A percentile compares a stretch with the other conserved stretches of the same genome.
Conservation (phyloP, 2,888 invertebrate genomes). For the Eutolmus rufibarbis region DNA sequence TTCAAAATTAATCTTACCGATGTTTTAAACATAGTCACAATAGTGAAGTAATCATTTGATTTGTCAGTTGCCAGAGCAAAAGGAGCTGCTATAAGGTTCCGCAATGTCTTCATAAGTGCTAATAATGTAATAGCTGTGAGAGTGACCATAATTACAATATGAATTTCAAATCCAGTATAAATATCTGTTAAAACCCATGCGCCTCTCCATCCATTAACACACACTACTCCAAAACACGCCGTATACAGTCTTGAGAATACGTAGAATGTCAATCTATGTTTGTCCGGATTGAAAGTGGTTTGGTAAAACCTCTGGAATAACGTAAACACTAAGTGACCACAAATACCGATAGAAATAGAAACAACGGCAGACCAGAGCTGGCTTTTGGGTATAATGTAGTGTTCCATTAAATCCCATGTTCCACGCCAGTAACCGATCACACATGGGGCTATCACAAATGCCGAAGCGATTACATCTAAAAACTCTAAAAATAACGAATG, state of each 20-base stretch:
- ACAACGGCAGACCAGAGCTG: conserved; percentile 70
- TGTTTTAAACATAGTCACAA: conserved; percentile 84
- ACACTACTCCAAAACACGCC: conserved; percentile 76
- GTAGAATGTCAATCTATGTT: conserved; percentile 73
- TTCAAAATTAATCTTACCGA: conserved; percentile 67
- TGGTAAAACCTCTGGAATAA: conserved; percentile 71
- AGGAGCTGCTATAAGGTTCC: conserved; percentile 85
- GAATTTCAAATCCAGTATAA: conserved; percentile 66
- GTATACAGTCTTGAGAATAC: conserved; percentile 78
- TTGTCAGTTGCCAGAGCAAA: conserved; percentile 79
- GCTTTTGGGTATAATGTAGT: conserved; percentile 72
- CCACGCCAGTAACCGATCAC: conserved; percentile 89
- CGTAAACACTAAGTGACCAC: conserved; percentile 74
- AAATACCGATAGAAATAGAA: conserved; percentile 75
- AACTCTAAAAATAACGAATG: conserved; percentile 69
- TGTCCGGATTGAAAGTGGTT: conserved; percentile 71
- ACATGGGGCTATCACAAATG: conserved; percentile 77
- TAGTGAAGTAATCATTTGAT: conserved; percentile 80
- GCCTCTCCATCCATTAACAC: conserved; percentile 89
- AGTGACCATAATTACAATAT: conserved; percentile 70
- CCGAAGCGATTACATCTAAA: conserved; percentile 76
- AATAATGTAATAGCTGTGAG: conserved; percentile 73
- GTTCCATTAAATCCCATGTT: conserved; percentile 81
- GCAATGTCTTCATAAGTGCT: conserved; percentile 72
- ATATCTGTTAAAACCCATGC: conserved; percentile 78